These are phyloP conservation scores for Mesorhabditis belari DNA, from an alignment of 2,888 invertebrate species.

Conservation along the genomic window DNA sequence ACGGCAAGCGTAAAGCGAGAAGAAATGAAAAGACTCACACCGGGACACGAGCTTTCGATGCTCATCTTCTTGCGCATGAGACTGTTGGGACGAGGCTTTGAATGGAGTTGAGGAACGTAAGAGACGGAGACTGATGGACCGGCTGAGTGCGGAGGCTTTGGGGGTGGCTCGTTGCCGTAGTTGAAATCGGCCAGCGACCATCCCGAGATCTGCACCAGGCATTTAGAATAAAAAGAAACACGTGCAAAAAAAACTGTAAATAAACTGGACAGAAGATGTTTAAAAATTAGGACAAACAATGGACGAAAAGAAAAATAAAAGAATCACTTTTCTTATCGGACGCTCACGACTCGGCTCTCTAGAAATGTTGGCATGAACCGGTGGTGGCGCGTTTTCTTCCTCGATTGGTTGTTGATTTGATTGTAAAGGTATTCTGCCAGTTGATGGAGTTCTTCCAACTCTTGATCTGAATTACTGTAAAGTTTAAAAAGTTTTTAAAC, in stretches of 20 bases:
- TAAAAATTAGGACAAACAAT: conserved; percentile 12
- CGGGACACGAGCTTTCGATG: neutral
- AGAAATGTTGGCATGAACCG: neutral
- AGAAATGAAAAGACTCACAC: too few relatives aligned
- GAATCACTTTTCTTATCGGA: neutral
- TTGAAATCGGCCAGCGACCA: neutral
- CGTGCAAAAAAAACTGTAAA: neutral
- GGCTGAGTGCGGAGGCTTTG: neutral
- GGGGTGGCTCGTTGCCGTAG: neutral
- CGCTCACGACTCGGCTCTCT: neutral
- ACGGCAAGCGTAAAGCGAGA: too few relatives aligned
- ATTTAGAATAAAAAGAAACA: too few relatives aligned
- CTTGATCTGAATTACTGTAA: neutral
- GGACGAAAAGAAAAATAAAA: conserved; percentile 13
- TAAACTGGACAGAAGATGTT: conserved; percentile 1
- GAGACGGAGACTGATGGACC: neutral
- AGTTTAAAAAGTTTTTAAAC: too few relatives aligned
- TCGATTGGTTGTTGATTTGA: neutral
- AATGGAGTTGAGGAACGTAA: too few relatives aligned
- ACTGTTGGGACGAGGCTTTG: neutral
- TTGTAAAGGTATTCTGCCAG: neutral
- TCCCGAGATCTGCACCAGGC: neutral
- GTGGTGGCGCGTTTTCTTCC: neutral
- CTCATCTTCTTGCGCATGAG: neutral
- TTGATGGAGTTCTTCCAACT: neutral